A percentile compares a stretch with the other conserved stretches of the same genome.
Evolutionary conservation across 2,797 vertebrate species (phyloP).

Genomic region (Sparidentex hasta): DNA sequence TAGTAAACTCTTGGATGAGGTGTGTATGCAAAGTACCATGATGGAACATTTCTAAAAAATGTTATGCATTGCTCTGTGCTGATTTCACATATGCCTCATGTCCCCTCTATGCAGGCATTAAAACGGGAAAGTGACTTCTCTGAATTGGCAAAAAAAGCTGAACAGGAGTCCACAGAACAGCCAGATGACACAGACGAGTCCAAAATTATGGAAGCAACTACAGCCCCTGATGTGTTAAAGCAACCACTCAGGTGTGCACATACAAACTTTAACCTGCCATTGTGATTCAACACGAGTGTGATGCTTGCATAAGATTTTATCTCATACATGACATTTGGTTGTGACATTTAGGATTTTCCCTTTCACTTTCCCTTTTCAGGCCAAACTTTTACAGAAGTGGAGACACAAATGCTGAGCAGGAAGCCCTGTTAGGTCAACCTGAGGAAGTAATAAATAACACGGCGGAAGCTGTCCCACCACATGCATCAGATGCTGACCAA

Average conservation of each 20-base stretch:
- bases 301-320: neutral
- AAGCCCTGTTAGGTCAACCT: neutral
- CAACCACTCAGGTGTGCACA: conserved; percentile 60
- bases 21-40: conserved; percentile 62
- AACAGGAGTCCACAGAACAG: conserved; percentile 16
- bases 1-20: conserved; percentile 89
- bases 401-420: conserved; percentile 8
- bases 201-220: neutral
- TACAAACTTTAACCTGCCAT: neutral
- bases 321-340: neutral
- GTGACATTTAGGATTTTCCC: neutral
- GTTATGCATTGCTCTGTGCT: neutral
- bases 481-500: neutral
- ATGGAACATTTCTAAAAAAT: neutral
- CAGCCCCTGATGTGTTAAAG: neutral
- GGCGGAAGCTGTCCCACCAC: neutral
- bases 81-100: neutral
- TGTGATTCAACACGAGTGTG: neutral
- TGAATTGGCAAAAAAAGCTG: conserved; percentile 45
- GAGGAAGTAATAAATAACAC: neutral
- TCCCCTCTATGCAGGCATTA: conserved; percentile 47
- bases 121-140: conserved; percentile 19
- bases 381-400: conserved; percentile 75
- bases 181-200: conserved; percentile 12
- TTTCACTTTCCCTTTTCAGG: conserved; percentile 53